Evolutionary conservation across 1,140 invertebrate genomes (phyloP).

Genomic region (Temnothorax longispinosus): DNA sequence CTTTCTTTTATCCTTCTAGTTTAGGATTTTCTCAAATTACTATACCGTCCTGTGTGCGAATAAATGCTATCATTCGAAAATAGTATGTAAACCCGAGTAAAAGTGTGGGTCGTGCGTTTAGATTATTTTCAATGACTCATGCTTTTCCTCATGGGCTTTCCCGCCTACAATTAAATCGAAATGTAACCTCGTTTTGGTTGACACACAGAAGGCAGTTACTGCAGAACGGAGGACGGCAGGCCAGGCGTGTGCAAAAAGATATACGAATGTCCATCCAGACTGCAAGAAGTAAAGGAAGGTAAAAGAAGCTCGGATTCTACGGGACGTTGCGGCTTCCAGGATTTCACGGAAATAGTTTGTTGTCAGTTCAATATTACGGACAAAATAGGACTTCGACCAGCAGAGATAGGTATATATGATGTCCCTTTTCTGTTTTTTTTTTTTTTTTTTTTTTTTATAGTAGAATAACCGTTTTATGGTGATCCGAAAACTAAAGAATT

Average conservation of each 20-base stretch:
- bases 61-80: not conserved
- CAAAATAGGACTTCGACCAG: conserved; percentile 26
- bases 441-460: not conserved
- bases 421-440: not conserved
- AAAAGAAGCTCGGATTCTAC: conserved; percentile 62
- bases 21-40: no score
- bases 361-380: conserved; percentile 69
- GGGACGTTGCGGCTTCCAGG: conserved; percentile 78
- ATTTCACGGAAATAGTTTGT: conserved; percentile 79
- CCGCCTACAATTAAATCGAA: no score
- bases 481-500: not conserved
- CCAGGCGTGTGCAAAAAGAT: conserved; percentile 79
- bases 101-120: not conserved
- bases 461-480: not conserved
- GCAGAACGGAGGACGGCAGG: conserved; percentile 68
- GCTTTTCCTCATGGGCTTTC: no score
- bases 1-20: not conserved
- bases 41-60: not conserved
- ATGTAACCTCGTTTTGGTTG: not conserved
- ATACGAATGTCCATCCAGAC: conserved; percentile 73
- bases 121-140: conserved; percentile 29
- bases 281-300: conserved; percentile 74
- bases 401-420: conserved; percentile 53
- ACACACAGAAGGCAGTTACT: conserved; percentile 76
- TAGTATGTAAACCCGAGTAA: not conserved